Base-by-base conservation (phyloP, 2,888 invertebrate species). In the Agriopis aurantiaria region DNA sequence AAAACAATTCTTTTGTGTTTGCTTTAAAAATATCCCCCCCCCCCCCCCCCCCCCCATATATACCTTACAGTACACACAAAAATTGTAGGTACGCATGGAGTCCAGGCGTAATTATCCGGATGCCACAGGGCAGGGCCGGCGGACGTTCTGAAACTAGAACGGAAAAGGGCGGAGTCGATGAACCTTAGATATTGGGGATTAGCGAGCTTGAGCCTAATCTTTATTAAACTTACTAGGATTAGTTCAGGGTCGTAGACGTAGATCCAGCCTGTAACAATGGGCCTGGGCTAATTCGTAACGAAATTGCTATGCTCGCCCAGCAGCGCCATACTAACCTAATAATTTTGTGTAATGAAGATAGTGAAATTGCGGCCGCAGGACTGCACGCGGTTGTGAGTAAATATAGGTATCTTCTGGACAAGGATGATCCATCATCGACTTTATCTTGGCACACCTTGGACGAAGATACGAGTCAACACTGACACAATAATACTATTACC, bases 121-220 rank as follows among this genome's bases (percentile, higher is more conserved):
- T 58, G 57, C 14, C 52, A 63, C 55, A 63, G 62, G 68, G 72
- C 55, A 63, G 62, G 68, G 72, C 33, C 58, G 68, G 68, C 73
- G 46, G 65, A 62, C 60, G 69, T 71, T 58, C 69, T 56, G 55
- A 46, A 65, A 57, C 58, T 66, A 49, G 65, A 43, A 33, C 70
- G 58, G 66, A 63, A 65, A 45, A 23, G 56, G 65, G 49, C 14
- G 60, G 40, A 49, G 49, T 12, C 41, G 43, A 40, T 41, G 11
- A 46, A 14, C 48, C 45, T 49, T 58, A 40, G 58, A 59, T 53
- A 53, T 55, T 45, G 14, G 53, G 45, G 62, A 23, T 62, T 46
- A 53, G 46, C 52, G 46, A 43, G 41, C 40, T 23, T 5, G 43
- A 46, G 53, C 33, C 23, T 53, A 62, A 62, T 62, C 23, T 53